Base-by-base conservation (phyloP, 2,888 invertebrate species). In the Archaeoteleia sp. region DNA sequence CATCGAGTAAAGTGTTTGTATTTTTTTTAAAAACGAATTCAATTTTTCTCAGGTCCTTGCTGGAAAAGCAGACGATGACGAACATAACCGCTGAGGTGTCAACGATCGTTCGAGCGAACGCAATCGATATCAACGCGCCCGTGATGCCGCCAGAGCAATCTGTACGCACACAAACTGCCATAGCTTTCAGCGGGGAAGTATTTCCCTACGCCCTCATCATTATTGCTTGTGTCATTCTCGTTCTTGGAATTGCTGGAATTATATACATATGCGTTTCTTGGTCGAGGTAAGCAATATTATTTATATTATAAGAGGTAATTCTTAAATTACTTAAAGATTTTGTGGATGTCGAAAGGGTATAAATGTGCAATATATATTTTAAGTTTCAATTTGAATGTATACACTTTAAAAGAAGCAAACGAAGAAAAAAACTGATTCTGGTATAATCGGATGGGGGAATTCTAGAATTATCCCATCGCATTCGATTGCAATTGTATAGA, bases 251-350 rank as follows among this genome's bases (percentile, higher is more conserved):
- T 7, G 92, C 94, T 45, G 97, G 96, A 3, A 96, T 97, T 40
- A 91, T 96, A 46, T 96, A 97, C 81, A 95, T 97, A 65, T 95
- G 96, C 84, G 92, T 96, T 48, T 96, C 96, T 0, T 97, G 96
- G 95, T 94, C 95, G 53, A 93, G 93, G 95, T 95, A 84, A 87
- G 86, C 6, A 40, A 32, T 37, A 51, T 34, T 23, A 1, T 10
- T 9, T 32, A n/a, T n/a, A n/a, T n/a, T n/a, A n/a, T n/a, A n/a
- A n/a, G n/a, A n/a, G n/a, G n/a, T n/a, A n/a, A n/a, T n/a, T n/a
- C n/a, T n/a, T n/a, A n/a, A n/a, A n/a, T n/a, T n/a, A n/a, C n/a
- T n/a, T n/a, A n/a, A n/a, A n/a, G n/a, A n/a, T n/a, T n/a, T n/a
- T n/a, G n/a, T n/a, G n/a, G n/a, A n/a, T n/a, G n/a, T n/a, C n/a